phyloP scores from a whole-genome alignment of 2,113 vertebrate genomes.

The Condylura cristata region DNA sequence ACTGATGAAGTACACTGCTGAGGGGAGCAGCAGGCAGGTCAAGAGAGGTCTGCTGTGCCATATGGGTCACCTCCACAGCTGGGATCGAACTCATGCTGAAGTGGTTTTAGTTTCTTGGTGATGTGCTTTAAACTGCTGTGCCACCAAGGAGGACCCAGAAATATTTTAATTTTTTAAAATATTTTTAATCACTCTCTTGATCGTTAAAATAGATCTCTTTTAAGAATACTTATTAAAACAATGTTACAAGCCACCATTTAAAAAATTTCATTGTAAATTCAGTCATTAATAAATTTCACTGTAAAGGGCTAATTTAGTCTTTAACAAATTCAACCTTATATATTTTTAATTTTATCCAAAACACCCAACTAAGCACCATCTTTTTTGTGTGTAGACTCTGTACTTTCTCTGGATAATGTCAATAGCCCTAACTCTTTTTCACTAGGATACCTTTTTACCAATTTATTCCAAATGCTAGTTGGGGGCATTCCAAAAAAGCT shows the following conservation, averaged over 20 bases:
- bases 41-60: too few relatives aligned
- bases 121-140: too few relatives aligned
- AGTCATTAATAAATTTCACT: not conserved
- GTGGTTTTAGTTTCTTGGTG: too few relatives aligned
- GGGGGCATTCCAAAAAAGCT: not conserved
- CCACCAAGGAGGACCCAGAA: too few relatives aligned
- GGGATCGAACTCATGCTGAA: too few relatives aligned
- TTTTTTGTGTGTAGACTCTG: not conserved
- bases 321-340: not conserved
- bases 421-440: not conserved
- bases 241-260: constrained; percentile 9
- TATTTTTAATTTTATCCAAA: not conserved
- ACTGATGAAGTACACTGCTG: too few relatives aligned
- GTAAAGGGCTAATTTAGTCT: too few relatives aligned
- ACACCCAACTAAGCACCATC: not conserved
- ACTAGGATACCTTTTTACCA: not conserved
- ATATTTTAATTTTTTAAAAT: not conserved
- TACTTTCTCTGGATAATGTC: not conserved
- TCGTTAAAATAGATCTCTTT: not conserved
- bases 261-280: constrained; percentile 17
- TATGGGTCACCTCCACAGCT: too few relatives aligned
- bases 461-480: not conserved
- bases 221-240: constrained; percentile 24
- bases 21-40: too few relatives aligned
- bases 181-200: not conserved